Evolutionary conservation across 2,113 vertebrate genomes (phyloP), one percentile per base, ranked within the genome.

Genomic region (Etheostoma spectabile): DNA sequence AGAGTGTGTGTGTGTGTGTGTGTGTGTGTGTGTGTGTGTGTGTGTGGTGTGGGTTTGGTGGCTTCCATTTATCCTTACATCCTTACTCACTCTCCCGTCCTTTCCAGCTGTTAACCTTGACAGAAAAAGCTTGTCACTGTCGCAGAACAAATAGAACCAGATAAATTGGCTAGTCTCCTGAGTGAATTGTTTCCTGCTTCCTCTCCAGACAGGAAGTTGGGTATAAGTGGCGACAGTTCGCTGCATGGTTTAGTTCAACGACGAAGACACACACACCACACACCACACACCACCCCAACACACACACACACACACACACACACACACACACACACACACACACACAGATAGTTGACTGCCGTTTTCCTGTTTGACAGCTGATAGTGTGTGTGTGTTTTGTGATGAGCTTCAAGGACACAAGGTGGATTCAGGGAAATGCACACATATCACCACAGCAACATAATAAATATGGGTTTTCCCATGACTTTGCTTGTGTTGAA

Each of bases 171-270:
- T 70, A 16, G 59, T 61, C 74, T 48, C 67, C 63, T 49, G 74
- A 86, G 62, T 77, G 70, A 88, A 88, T 89, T 75, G 85, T 89
- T 83, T 89, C 87, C 91, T 83, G 79, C 77, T 94, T 94, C 90
- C 90, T 88, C 56, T 65, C 60, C 6, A 73, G 56, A 62, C 52
- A 82, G 91, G 86, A 92, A 83, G 85, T 88, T 56, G 86, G 79
- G 81, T 91, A 66, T 67, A 35, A 79, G 62, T 70, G 84, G 67
- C 19, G 6, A 64, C 64, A 27, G 66, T 55, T 55, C 14, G 6
- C 68, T 72, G 78, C 11, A 67, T 61, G 74, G 62, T 49, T 35
- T 77, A 67, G 52, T 63, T n/a, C n/a, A n/a, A n/a, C n/a, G n/a
- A n/a, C n/a, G n/a, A n/a, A n/a, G n/a, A n/a, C n/a, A n/a, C n/a